phyloP scores from a whole-genome alignment of 2,113 vertebrate species.

The Craseonycteris thonglongyai region DNA sequence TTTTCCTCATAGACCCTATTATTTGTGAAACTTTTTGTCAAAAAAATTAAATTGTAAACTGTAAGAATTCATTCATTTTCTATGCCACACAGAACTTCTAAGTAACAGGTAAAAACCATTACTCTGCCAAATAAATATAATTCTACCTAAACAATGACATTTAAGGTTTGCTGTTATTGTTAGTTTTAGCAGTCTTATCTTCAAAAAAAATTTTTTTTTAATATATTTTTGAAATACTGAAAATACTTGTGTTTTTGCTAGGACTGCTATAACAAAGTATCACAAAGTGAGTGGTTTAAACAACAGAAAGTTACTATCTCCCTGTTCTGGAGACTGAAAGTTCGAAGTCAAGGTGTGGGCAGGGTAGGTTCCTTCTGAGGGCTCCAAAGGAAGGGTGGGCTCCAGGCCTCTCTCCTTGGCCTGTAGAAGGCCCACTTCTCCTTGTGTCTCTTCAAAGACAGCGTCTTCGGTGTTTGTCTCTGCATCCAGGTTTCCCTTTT shows the following conservation, averaged over 20 bases:
- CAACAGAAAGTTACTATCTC: not conserved
- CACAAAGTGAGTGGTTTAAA: not conserved
- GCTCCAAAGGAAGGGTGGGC: too few relatives aligned
- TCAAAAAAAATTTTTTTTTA: not conserved
- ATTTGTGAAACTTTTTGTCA: not conserved
- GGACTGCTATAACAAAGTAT: not conserved
- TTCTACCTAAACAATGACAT: not conserved
- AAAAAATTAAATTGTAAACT: not conserved
- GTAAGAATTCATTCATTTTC: not conserved
- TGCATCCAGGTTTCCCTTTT: not conserved
- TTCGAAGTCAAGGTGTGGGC: not conserved
- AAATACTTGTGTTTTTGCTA: not conserved
- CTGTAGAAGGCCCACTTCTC: not conserved
- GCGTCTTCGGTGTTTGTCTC: not conserved
- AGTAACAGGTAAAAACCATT: not conserved
- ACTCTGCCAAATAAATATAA: not conserved
- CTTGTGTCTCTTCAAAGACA: not conserved
- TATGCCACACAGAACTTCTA: not conserved
- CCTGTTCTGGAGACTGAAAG: not conserved
- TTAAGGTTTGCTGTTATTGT: not conserved
- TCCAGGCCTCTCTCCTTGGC: not conserved
- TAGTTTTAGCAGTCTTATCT: not conserved
- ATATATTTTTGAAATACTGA: not conserved
- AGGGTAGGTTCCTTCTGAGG: not conserved
- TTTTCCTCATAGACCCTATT: not conserved